Evolutionary conservation across 2,888 invertebrate genomes (phyloP).

Genomic region (Balanococcus diminutus): DNA sequence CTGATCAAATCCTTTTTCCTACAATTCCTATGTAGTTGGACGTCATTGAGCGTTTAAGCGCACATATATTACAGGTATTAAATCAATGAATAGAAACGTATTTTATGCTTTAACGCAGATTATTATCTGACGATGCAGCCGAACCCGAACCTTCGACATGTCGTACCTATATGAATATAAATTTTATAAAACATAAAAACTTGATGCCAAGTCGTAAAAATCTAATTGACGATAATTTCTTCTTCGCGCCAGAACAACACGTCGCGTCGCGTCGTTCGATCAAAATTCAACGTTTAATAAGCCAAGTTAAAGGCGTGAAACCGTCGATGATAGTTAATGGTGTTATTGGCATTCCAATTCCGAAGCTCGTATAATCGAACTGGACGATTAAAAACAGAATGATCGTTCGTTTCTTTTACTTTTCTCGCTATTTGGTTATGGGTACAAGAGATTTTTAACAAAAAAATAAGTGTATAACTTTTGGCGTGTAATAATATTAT

Average conservation of each 20-base stretch:
- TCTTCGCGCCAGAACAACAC: not conserved
- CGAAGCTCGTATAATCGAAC: not conserved
- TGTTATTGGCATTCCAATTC: not conserved
- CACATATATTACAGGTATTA: not conserved
- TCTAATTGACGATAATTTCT: constrained; percentile 32
- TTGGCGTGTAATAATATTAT: not conserved
- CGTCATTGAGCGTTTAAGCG: not conserved
- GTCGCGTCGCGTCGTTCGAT: not conserved
- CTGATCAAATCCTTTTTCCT: constrained; percentile 1
- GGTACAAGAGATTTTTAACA: not conserved
- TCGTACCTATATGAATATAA: constrained; percentile 25
- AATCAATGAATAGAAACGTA: constrained; percentile 15
- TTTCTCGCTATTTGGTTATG: not conserved
- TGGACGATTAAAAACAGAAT: not conserved
- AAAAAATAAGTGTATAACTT: no score
- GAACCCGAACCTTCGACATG: constrained; percentile 20
- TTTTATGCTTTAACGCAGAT: not conserved
- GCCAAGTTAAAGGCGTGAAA: constrained; percentile 14
- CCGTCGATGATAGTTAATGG: constrained; percentile 1
- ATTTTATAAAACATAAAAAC: constrained; percentile 14
- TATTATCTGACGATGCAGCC: not conserved
- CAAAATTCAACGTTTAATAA: not conserved
- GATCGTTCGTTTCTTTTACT: not conserved
- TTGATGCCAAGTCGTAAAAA: constrained; percentile 28
- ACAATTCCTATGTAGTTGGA: not conserved